Base-by-base conservation (phyloP, 2,113 vertebrate genomes). In the Reinhardtius hippoglossoides region DNA sequence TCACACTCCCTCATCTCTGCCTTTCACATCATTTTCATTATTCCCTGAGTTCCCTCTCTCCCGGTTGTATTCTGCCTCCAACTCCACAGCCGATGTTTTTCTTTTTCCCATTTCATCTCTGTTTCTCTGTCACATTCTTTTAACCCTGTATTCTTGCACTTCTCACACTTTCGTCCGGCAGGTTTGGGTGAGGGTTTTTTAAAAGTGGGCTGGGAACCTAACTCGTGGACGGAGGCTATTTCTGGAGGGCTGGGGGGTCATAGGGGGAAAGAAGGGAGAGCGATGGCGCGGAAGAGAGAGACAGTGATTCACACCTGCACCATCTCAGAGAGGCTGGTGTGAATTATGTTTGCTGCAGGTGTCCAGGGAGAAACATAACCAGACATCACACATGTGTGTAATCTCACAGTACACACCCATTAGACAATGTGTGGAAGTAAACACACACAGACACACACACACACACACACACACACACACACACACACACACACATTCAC, bases 271-370 rank as follows among this genome's bases (percentile, higher is more conserved):
- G 48, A 21, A 58, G 31, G 35, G 42, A 42, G 50, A 27, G 35
- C 3, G 42, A 46, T 74, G 59, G 54, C 40, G 14, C 61, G 61
- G 44, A 82, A 57, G 74, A 89, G 80, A 82, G 71, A 92, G 87
- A 85, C 67, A 54, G 76, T 86, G 88, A 93, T 91, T 93, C 92
- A 91, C 89, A 89, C 87, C 85, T 87, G 69, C 61, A 50, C 55
- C 70, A 58, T 83, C 78, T 71, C 61, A 9, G 76, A 79, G 69
- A 76, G 57, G 74, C 35, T 31, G 85, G 90, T 91, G 91, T 90
- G 88, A 93, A 92, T 89, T 87, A 77, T 87, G 74, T 90, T 89
- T 75, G 48, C 65, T 74, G 85, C 88, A 80, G 85, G 86, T 88
- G 84, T 85, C 78, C 20, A 6, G 24, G 26, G 10, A 13, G 54